Percentiles rank a stretch among this genome's conserved stretches.
These are phyloP conservation scores for Leistus spinibarbis DNA, from an alignment of 2,888 invertebrate genomes.

Conservation along the genomic window DNA sequence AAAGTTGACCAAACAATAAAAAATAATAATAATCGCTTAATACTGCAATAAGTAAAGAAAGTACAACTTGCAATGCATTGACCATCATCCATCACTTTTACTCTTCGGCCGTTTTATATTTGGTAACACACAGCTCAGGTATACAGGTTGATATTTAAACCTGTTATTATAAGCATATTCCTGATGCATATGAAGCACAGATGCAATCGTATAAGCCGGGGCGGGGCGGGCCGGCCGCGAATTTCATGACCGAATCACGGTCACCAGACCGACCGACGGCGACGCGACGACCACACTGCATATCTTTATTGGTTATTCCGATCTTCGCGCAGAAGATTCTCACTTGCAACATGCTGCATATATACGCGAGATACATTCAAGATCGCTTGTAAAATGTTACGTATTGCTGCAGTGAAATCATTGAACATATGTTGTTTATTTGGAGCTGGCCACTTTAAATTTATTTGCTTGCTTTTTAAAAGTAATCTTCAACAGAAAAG, in stretches of 20 bases:
- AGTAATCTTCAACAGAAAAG: not conserved
- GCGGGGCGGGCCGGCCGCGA: not conserved
- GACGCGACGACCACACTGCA: not conserved
- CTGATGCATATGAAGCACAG: not conserved
- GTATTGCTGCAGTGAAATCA: not conserved
- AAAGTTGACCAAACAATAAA: not conserved
- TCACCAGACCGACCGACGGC: not conserved
- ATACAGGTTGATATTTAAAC: slow-evolving; percentile 32
- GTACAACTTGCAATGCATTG: too few relatives aligned
- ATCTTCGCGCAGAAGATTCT: too few relatives aligned
- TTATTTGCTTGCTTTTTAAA: not conserved
- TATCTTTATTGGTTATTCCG: too few relatives aligned
- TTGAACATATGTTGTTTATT: not conserved
- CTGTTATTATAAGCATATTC: slow-evolving; percentile 24
- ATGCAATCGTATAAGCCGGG: not conserved
- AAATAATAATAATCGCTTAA: not conserved
- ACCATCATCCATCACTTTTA: not conserved
- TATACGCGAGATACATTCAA: too few relatives aligned
- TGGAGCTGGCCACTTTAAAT: not conserved
- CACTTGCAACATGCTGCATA: too few relatives aligned
- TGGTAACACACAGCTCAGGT: too few relatives aligned
- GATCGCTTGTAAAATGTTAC: not conserved
- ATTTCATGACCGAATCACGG: not conserved
- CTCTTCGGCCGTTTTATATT: slow-evolving; percentile 18
- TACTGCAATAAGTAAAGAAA: not conserved